Percentiles rank a stretch among this genome's conserved stretches.
Conservation (phyloP, 37 sponge, comb jelly and placozoan genomes). For the Diacarnus erythraeanus region DNA sequence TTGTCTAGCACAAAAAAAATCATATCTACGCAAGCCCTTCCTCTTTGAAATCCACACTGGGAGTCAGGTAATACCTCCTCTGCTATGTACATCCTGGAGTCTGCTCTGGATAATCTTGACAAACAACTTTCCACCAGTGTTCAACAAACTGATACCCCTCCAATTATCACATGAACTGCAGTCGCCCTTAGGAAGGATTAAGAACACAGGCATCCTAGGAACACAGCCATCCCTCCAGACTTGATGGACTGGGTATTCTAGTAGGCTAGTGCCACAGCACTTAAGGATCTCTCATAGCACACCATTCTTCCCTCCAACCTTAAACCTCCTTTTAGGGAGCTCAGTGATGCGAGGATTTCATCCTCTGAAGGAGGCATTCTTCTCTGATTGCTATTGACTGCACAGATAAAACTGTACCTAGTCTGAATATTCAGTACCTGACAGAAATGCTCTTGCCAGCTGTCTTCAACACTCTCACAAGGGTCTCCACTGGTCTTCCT, state of each 20-base stretch:
- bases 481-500: background rate
- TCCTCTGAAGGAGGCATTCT: slow-evolving; percentile 23
- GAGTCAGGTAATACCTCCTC: background rate
- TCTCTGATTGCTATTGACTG: slow-evolving; percentile 9
- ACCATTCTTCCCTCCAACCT: slow-evolving; percentile 45
- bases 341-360: slow-evolving; percentile 28
- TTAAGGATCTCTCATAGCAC: slow-evolving; percentile 29
- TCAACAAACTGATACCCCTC: slow-evolving; percentile 44
- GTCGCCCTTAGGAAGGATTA: too few relatives aligned
- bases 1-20: slow-evolving; percentile 21
- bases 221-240: slow-evolving; percentile 30
- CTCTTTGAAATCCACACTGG: slow-evolving; percentile 28
- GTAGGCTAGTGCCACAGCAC: slow-evolving; percentile 15
- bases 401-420: slow-evolving; percentile 8
- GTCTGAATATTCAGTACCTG: background rate
- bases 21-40: slow-evolving; percentile 21
- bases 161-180: slow-evolving; percentile 37
- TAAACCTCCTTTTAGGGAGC: slow-evolving; percentile 27
- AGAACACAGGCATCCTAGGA: too few relatives aligned
- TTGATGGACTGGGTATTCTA: slow-evolving; percentile 15
- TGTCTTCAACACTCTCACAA: background rate
- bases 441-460: slow-evolving; percentile 1
- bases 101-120: slow-evolving; percentile 25
- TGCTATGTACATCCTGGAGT: slow-evolving; percentile 13
- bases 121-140: slow-evolving; percentile 40